Conservation (phyloP, 2,888 invertebrate genomes). For the Ectropis crepuscularia region DNA sequence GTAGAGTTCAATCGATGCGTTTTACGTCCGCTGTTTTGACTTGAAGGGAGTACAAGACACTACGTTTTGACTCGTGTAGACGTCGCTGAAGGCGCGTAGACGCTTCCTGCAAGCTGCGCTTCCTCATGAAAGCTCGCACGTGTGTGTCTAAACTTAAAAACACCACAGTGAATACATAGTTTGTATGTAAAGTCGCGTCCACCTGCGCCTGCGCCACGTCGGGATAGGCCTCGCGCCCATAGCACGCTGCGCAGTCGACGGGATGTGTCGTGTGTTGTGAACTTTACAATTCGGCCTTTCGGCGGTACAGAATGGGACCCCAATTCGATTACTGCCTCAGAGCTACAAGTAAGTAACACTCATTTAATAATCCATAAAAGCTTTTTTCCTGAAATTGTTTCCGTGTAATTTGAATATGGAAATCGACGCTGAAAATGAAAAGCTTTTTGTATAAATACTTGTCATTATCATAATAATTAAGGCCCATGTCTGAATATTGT, state of each 20-base stretch:
- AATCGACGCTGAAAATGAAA: slow-evolving; percentile 18
- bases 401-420: slow-evolving; percentile 24
- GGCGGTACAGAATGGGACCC: slow-evolving; percentile 70
- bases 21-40: slow-evolving; percentile 48
- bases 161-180: slow-evolving; percentile 41
- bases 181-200: slow-evolving; percentile 43
- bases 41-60: too few relatives aligned
- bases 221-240: slow-evolving; percentile 58
- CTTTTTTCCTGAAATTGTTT: slow-evolving; percentile 11
- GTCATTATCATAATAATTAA: slow-evolving; percentile 9
- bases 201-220: slow-evolving; percentile 70
- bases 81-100: slow-evolving; percentile 41
- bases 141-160: slow-evolving; percentile 55
- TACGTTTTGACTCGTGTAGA: slow-evolving; percentile 46
- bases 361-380: slow-evolving; percentile 2
- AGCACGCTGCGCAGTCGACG: slow-evolving; percentile 72
- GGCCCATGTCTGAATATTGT: slow-evolving; percentile 12
- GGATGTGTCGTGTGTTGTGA: slow-evolving; percentile 78
- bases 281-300: slow-evolving; percentile 41
- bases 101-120: slow-evolving; percentile 61
- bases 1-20: slow-evolving; percentile 26
- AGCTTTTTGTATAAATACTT: slow-evolving; percentile 12
- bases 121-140: slow-evolving; percentile 78
- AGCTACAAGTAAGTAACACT: slow-evolving; percentile 73
- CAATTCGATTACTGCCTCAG: slow-evolving; percentile 81